Conservation (phyloP, 2,113 vertebrate genomes). For the Triplophysa dalaica region DNA sequence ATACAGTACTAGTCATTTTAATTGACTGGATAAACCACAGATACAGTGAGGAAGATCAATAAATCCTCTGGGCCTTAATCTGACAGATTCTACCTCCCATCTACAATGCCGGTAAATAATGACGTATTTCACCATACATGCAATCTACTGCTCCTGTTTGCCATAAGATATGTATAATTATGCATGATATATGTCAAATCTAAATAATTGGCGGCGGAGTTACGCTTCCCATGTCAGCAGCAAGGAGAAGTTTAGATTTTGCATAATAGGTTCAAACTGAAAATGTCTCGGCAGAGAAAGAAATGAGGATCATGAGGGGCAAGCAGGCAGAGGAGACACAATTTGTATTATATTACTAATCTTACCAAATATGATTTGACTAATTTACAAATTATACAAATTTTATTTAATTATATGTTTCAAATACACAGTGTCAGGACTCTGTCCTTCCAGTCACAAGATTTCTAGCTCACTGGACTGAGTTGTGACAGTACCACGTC, state of each 20-base stretch:
- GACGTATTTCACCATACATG: slow-evolving; percentile 32
- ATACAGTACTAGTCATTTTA: neutral
- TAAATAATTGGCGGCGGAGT: slow-evolving; percentile 23
- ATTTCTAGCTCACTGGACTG: no score
- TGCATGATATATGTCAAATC: no score
- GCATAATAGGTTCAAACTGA: slow-evolving; percentile 22
- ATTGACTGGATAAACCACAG: slow-evolving; percentile 18
- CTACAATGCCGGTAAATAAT: slow-evolving; percentile 31
- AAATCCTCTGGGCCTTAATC: slow-evolving; percentile 15
- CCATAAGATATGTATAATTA: neutral
- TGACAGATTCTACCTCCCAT: slow-evolving; percentile 26
- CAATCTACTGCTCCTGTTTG: neutral
- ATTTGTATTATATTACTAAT: slow-evolving; percentile 56
- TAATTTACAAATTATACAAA: no score
- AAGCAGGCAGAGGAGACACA: slow-evolving; percentile 47
- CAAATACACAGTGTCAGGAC: slow-evolving; percentile 56
- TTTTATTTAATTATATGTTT: neutral
- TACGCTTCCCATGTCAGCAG: slow-evolving; percentile 24
- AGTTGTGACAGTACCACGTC: no score
- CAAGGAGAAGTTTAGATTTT: neutral
- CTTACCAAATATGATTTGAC: no score
- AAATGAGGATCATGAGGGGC: slow-evolving; percentile 30
- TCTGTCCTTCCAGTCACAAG: no score
- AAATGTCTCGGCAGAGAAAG: slow-evolving; percentile 10
- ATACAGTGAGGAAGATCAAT: slow-evolving; percentile 16